Conservation (phyloP, 2,113 vertebrate species). For the Megalops atlanticus region DNA sequence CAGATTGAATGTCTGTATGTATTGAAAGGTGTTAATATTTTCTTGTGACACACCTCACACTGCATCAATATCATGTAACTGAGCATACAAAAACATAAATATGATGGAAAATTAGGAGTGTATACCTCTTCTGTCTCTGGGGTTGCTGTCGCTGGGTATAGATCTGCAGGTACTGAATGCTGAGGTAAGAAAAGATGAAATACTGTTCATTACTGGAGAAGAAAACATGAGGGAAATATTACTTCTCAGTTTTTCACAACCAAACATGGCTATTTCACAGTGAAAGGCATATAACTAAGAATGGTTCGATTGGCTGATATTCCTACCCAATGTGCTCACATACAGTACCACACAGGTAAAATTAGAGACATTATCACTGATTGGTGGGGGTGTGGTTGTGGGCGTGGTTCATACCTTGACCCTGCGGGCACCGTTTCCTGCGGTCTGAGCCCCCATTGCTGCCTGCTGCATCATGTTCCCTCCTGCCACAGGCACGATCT, state of each 20-base stretch:
- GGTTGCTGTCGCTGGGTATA: not conserved
- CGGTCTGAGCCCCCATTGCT: conserved; percentile 18
- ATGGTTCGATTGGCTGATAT: not conserved
- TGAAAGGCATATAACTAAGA: not conserved
- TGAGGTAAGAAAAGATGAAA: not conserved
- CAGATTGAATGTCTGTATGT: no score
- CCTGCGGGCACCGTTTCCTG: conserved; percentile 33
- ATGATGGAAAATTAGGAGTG: not conserved
- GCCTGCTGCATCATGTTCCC: conserved; percentile 47
- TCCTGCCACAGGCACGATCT: conserved; percentile 46
- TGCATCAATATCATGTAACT: no score
- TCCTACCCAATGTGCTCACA: no score
- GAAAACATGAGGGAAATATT: no score
- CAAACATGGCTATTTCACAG: not conserved
- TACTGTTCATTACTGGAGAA: no score
- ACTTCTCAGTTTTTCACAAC: no score
- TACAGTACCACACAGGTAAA: no score
- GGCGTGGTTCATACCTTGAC: conserved; percentile 34
- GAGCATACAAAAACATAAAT: not conserved
- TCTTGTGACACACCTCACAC: no score
- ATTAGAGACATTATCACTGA: not conserved
- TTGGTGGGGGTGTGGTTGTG: not conserved
- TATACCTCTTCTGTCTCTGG: not conserved
- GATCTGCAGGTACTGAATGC: conserved; percentile 18
- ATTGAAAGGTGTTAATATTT: no score